Conservation (phyloP, 2,797 vertebrate genomes). For the Neosilurus mollespiculum region DNA sequence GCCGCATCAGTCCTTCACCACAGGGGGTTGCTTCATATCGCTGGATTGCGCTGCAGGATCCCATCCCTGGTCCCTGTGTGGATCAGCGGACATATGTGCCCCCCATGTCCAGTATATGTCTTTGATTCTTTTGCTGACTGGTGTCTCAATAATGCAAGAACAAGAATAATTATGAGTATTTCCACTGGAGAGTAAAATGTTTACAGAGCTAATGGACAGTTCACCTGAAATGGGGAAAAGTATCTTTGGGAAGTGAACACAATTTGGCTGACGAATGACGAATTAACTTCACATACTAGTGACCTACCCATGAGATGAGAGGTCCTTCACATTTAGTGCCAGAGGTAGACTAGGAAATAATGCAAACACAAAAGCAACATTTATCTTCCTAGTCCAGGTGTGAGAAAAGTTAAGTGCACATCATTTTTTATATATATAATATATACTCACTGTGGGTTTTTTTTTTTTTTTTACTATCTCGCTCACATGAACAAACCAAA, state of each 20-base stretch:
- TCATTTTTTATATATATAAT: slow-evolving; percentile 54
- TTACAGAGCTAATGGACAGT: not conserved
- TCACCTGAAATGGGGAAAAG: not conserved
- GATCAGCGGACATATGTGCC: not conserved
- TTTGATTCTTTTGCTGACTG: not conserved
- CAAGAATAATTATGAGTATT: not conserved
- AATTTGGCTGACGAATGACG: not conserved
- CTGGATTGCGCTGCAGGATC: slow-evolving; percentile 14
- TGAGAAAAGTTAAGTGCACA: slow-evolving; percentile 68
- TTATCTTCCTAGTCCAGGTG: slow-evolving; percentile 64
- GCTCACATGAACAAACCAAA: slow-evolving; percentile 49
- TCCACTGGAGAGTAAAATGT: not conserved
- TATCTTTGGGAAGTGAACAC: not conserved
- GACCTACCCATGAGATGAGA: slow-evolving; percentile 1
- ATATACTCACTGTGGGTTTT: slow-evolving; percentile 58
- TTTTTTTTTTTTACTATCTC: slow-evolving; percentile 61
- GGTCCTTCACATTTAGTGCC: slow-evolving; percentile 56
- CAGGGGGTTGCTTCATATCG: slow-evolving; percentile 25
- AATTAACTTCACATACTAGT: not conserved
- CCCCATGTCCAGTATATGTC: not conserved
- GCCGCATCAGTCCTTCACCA: slow-evolving; percentile 17
- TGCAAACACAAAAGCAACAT: slow-evolving; percentile 63
- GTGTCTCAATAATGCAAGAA: slow-evolving; percentile 5
- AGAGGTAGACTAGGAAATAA: slow-evolving; percentile 64
- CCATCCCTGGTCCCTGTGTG: not conserved